phyloP scores from a whole-genome alignment of 1,140 invertebrate species.

The Vanessa atalanta region DNA sequence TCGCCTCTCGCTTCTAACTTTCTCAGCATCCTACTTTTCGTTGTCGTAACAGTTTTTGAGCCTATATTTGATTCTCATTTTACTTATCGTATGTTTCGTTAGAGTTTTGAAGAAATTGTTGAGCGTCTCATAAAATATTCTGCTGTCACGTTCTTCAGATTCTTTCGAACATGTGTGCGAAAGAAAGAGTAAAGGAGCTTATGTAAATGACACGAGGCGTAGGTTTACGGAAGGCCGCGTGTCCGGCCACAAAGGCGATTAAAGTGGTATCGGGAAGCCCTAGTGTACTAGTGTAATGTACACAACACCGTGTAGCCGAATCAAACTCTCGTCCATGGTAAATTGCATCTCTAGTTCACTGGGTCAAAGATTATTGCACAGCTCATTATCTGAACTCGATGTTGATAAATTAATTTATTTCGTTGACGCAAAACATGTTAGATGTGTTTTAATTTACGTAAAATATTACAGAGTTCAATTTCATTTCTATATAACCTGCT shows the following conservation, averaged over 20 bases:
- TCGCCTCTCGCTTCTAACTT: conserved; percentile 10
- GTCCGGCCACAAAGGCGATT: conserved; percentile 30
- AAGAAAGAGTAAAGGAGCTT: conserved; percentile 25
- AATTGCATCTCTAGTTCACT: conserved; percentile 23
- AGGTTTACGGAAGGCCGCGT: conserved; percentile 25
- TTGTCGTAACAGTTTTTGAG: neutral
- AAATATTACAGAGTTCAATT: neutral
- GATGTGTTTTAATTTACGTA: neutral
- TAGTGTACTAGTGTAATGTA: conserved; percentile 14
- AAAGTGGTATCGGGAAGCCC: conserved; percentile 29
- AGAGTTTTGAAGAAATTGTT: neutral
- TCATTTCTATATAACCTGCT: too few species aligned
- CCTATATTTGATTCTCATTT: neutral
- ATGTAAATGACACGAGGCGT: conserved; percentile 20
- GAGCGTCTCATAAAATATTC: neutral
- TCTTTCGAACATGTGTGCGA: conserved; percentile 11
- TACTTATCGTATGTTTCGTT: neutral
- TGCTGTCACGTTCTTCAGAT: neutral
- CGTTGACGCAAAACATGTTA: neutral
- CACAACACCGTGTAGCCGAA: neutral
- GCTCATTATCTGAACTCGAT: conserved; percentile 3
- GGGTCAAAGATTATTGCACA: conserved; percentile 10
- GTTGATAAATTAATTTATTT: neutral
- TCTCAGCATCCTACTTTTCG: conserved; percentile 5
- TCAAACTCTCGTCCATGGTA: conserved; percentile 1